Conservation (phyloP, 2,888 invertebrate species). For the Melikaiella ostensackeni region DNA sequence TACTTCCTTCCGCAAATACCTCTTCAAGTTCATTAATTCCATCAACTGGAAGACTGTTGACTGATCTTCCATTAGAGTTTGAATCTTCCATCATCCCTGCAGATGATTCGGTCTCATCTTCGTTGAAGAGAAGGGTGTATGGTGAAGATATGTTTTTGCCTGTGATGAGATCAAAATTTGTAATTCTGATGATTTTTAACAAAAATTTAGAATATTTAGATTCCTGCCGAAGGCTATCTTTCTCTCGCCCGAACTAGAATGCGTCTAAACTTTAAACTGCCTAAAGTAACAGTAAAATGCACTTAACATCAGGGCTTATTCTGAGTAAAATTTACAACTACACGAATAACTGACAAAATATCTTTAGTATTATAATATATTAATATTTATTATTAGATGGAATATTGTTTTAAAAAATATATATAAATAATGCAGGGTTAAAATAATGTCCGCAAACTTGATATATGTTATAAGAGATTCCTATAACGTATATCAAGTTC, state of each 20-base stretch:
- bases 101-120: constrained; percentile 45
- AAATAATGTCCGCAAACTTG: too few species aligned
- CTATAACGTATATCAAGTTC: too few species aligned
- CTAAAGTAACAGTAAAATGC: not conserved
- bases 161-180: not conserved
- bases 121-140: constrained; percentile 45
- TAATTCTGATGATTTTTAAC: too few species aligned
- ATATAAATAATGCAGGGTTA: too few species aligned
- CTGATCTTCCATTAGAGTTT: not conserved
- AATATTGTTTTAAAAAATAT: too few species aligned
- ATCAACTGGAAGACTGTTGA: not conserved
- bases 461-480: too few species aligned
- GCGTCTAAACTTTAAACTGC: too few species aligned
- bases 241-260: not conserved
- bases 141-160: constrained; percentile 38
- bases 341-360: too few species aligned
- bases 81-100: constrained; percentile 18
- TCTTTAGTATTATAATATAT: too few species aligned
- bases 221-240: not conserved
- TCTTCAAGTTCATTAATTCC: constrained; percentile 5
- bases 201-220: not conserved
- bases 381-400: too few species aligned
- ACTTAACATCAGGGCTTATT: not conserved
- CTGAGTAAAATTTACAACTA: not conserved
- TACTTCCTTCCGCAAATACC: constrained; percentile 7